Base-by-base conservation (phyloP, 2,888 invertebrate genomes). In the Eumerus sabulonum region DNA sequence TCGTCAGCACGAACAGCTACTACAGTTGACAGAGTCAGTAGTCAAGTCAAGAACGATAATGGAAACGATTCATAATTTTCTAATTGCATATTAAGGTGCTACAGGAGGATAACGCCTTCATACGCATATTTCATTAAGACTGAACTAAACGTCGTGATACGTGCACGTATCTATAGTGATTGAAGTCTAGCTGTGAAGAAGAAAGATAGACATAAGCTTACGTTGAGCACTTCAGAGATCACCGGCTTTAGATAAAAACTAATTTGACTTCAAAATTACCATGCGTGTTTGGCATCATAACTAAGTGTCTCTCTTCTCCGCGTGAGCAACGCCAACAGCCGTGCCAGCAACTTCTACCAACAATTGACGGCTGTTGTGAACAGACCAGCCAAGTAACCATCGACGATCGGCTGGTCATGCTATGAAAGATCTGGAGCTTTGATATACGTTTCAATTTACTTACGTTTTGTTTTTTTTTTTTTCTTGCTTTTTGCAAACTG, bases 251-350 rank as follows among this genome's bases (percentile, higher is more conserved):
- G 79, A 79, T 79, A 79, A 79, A 79, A 79, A 79, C 79, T 79
- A 79, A 79, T 79, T 79, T 79, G 79, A 79, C 79, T 79, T 74
- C 79, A 74, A 79, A 79, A 79, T 79, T 74, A 79, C 74, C 64
- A 74, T 79, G 79, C 79, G 74, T 79, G 79, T 74, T 70, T 79
- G 63, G 79, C 74, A 79, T 79, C 74, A 70, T 74, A 79, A 79
- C 79, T 70, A 40, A 74, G 44, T 50, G 68, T 79, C 79, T 79
- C 73, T 27, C 73, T 68, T 63, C 70, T 57, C 74, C 59, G 68
- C 77, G 68, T 74, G 57, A 63, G 68, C 67, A 73, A 77, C 77
- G 67, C 73, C 73, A 77, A 67, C 73, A 62, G 13, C 16, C 11
- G 42, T 42, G 16, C 47, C 50, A 57, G 53, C 38, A 38, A 40